A percentile compares a stretch with the other conserved stretches of the same genome.
Conservation (phyloP, 2,888 invertebrate species). For the Hyppa rectilinea region DNA sequence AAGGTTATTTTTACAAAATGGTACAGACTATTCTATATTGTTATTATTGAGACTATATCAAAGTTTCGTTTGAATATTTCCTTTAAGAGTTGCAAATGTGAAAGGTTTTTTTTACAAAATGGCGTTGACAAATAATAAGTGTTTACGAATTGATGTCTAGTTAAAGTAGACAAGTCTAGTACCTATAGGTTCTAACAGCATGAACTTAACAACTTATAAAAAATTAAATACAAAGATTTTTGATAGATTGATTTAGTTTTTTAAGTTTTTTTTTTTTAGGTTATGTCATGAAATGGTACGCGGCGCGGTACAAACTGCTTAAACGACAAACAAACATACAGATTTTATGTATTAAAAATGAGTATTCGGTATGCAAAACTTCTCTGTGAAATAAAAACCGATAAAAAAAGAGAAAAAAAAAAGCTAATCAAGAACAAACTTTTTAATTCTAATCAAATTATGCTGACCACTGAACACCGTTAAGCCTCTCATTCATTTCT, state of each 20-base stretch:
- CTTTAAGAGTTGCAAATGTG: neutral
- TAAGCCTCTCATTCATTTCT: conserved; percentile 5
- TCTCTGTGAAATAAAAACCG: too few species aligned
- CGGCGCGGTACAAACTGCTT: conserved; percentile 64
- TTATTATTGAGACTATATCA: neutral
- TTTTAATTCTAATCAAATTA: neutral
- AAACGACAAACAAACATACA: conserved; percentile 78
- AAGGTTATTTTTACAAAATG: neutral
- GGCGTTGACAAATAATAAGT: too few species aligned
- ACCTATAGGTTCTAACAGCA: too few species aligned
- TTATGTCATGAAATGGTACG: too few species aligned
- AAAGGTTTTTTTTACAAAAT: neutral
- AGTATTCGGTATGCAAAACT: too few species aligned
- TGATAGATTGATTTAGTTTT: too few species aligned
- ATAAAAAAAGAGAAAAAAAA: too few species aligned
- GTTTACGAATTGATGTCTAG: neutral
- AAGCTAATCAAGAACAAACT: neutral
- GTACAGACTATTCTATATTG: too few species aligned
- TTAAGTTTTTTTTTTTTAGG: too few species aligned
- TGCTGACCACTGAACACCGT: neutral
- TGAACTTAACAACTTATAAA: too few species aligned
- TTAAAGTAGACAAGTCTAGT: too few species aligned
- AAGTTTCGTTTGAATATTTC: neutral
- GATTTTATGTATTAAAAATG: conserved; percentile 62
- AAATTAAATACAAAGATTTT: too few species aligned